Conservation (phyloP, 2,113 vertebrate genomes). For the Tragelaphus strepsiceros region DNA sequence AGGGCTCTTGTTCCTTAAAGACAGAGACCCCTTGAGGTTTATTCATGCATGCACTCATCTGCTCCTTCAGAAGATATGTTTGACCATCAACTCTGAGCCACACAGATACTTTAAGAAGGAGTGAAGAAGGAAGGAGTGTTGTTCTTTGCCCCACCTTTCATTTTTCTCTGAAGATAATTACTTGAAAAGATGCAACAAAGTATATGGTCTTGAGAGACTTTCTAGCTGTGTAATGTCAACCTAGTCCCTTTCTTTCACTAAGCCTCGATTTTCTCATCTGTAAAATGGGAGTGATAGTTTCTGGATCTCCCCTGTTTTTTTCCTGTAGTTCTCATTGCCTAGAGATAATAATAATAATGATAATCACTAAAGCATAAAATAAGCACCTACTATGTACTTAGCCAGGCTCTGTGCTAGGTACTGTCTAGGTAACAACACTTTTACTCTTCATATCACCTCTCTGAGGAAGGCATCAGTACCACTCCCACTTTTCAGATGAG, state of each 20-base stretch:
- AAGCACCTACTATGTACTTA: neutral
- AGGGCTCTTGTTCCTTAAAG: neutral
- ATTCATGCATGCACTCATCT: neutral
- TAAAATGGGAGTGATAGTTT: neutral
- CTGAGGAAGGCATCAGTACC: rapidly evolving
- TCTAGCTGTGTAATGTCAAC: neutral
- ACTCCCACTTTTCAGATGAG: neutral
- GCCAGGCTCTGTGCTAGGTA: neutral
- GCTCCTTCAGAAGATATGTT: neutral
- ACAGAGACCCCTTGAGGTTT: neutral
- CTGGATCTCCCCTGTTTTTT: neutral
- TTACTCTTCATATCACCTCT: neutral
- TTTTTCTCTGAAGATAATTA: neutral
- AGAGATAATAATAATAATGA: neutral
- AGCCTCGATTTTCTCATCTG: slow-evolving; percentile 2
- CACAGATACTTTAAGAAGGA: neutral
- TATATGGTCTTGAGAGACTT: neutral
- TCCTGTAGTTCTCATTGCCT: neutral
- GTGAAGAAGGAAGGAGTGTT: neutral
- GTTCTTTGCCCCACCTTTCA: neutral
- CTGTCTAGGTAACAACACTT: too few relatives aligned
- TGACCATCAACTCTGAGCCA: neutral
- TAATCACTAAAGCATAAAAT: neutral
- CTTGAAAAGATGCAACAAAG: neutral
- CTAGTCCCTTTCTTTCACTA: neutral